A percentile compares a stretch with the other conserved stretches of the same genome.
Evolutionary conservation across 2,888 invertebrate species (phyloP).

Genomic region (Cephus rjabovi): DNA sequence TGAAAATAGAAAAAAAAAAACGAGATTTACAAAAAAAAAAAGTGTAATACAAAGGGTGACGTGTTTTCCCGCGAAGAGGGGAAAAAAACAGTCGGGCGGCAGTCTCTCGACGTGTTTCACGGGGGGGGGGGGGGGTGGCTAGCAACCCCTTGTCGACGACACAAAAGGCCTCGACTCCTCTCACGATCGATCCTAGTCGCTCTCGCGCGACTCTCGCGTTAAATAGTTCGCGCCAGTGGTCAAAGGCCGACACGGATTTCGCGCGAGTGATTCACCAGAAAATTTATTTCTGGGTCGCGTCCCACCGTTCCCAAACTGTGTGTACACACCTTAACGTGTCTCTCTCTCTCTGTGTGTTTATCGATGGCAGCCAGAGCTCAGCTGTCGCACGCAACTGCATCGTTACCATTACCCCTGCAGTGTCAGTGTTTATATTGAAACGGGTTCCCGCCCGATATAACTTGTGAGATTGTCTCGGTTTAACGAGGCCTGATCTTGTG

Average conservation of each 20-base stretch:
- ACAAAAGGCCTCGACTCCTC: not conserved
- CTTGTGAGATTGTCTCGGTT: not conserved
- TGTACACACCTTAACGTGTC: not conserved
- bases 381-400: not conserved
- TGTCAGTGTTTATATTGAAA: not conserved
- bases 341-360: not conserved
- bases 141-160: not conserved
- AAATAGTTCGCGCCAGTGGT: not conserved
- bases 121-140: not conserved
- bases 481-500: not conserved
- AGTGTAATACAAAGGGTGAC: not conserved
- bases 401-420: not conserved
- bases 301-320: not conserved
- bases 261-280: not conserved
- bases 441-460: not conserved
- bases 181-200: not conserved
- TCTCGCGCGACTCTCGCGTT: not conserved
- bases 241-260: not conserved
- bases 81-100: not conserved
- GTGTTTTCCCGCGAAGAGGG: not conserved
- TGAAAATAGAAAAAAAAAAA: conserved; percentile 12
- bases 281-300: not conserved
- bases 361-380: not conserved
- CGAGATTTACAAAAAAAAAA: not conserved
- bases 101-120: not conserved